A percentile compares a stretch with the other conserved stretches of the same genome.
These are phyloP conservation scores for Sciurus vulgaris DNA, from an alignment of 2,797 vertebrate genomes.

Conservation along the genomic window DNA sequence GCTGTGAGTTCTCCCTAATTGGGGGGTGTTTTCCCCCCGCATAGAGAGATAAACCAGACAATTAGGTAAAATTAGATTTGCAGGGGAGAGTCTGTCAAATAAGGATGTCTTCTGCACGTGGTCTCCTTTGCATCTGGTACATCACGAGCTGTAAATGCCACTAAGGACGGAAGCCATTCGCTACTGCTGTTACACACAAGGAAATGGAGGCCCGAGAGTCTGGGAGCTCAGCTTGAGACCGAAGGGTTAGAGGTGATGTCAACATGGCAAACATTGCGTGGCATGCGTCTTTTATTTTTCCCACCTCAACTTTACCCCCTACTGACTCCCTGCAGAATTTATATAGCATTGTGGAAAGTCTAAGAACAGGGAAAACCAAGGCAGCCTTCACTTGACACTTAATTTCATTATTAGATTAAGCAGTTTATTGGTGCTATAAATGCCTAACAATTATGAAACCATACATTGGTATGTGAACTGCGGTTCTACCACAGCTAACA, in stretches of 20 bases:
- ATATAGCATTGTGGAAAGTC: neutral
- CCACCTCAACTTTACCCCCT: neutral
- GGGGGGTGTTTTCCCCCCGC: neutral
- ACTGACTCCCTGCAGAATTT: neutral
- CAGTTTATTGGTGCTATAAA: neutral
- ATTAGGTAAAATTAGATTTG: neutral
- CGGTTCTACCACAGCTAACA: neutral
- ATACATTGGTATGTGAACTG: neutral
- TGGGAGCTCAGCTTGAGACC: neutral
- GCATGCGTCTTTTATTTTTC: neutral
- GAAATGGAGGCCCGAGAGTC: neutral
- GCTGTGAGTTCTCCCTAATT: constrained; percentile 31
- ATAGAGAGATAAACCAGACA: neutral
- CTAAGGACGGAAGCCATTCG: neutral
- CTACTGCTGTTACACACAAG: neutral
- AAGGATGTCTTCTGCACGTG: neutral
- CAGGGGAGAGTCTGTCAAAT: neutral
- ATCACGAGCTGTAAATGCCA: neutral
- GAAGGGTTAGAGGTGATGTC: neutral
- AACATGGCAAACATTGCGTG: neutral
- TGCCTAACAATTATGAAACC: neutral
- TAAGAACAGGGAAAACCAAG: neutral
- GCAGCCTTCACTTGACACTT: neutral
- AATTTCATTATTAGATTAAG: constrained; percentile 1
- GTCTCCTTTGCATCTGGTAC: neutral